Evolutionary conservation across 2,797 vertebrate genomes (phyloP), one percentile per base, ranked within the genome.

Genomic region (Triplophysa bombifrons): DNA sequence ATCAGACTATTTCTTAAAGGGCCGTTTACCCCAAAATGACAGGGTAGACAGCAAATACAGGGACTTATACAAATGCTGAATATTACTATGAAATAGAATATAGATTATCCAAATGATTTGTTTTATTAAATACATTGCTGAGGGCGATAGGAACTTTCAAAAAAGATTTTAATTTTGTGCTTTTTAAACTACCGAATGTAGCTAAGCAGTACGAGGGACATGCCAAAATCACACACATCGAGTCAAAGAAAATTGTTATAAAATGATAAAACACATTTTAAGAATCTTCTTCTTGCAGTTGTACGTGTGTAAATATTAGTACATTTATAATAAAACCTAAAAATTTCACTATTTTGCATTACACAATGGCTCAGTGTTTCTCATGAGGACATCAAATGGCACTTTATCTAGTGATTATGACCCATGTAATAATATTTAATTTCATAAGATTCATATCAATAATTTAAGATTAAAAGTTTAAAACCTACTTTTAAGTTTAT

Each of bases 181-280:
- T 61, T 20, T 61, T 61, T 13, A 2, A 61, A 11, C 13, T 22
- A 61, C 20, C 27, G 58, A 27, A 25, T 7, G 25, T 61, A 61
- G 58, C 58, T 20, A 11, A 27, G 27, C 58, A 61, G 22, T 25
- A 25, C 30, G 22, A 27, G 25, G 58, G 58, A 30, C 22, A 61
- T 25, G 58, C 58, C 22, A 61, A 61, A 61, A 61, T 61, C 58
- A 61, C 25, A 16, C 27, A 61, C 58, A 61, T n/a, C 20, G 6
- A 61, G 27, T 25, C 22, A 61, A 61, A 61, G 14, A 61, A 25
- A 61, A 61, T 25, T 1, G 25, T 5, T 30, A 25, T 30, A 27
- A 61, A 61, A 61, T 61, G 58, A 61, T 8, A 41, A 61, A 61
- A 30, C 9, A 61, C 27, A 61, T 61, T 61, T 61, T 13, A 61